These are phyloP conservation scores for Nymphalis c-album DNA, from an alignment of 2,888 invertebrate species.

Conservation along the genomic window DNA sequence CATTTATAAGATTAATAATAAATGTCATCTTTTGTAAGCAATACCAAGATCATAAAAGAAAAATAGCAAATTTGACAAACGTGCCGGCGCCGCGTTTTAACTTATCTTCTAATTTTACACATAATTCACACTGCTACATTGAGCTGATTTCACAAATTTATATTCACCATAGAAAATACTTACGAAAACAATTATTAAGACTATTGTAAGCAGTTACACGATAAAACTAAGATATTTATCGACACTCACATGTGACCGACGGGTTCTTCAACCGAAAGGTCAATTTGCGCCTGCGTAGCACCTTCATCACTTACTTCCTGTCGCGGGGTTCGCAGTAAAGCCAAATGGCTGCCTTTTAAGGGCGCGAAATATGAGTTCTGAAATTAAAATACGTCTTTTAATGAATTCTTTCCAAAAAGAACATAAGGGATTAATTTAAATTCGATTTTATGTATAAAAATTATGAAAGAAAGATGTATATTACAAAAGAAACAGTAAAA, in stretches of 20 bases:
- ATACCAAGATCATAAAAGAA: conserved; percentile 60
- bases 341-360: conserved; percentile 56
- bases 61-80: conserved; percentile 74
- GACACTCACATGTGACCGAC: conserved; percentile 95
- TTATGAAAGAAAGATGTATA: neutral
- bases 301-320: conserved; percentile 81
- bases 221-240: conserved; percentile 81
- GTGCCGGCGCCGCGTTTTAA: conserved; percentile 74
- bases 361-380: conserved; percentile 63
- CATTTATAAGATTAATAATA: conserved; percentile 42
- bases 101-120: conserved; percentile 69
- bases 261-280: conserved; percentile 93
- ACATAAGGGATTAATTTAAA: neutral
- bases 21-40: conserved; percentile 56
- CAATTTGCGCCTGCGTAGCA: conserved; percentile 86
- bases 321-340: conserved; percentile 78
- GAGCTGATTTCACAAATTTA: conserved; percentile 66
- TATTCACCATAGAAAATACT: conserved; percentile 76
- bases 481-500: neutral
- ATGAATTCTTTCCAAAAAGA: neutral
- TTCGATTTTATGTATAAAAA: neutral
- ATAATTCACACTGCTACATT: conserved; percentile 64
- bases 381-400: neutral
- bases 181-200: conserved; percentile 73
- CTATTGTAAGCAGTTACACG: conserved; percentile 71